phyloP scores from a whole-genome alignment of 1,140 invertebrate genomes.

The Drosophila erecta region DNA sequence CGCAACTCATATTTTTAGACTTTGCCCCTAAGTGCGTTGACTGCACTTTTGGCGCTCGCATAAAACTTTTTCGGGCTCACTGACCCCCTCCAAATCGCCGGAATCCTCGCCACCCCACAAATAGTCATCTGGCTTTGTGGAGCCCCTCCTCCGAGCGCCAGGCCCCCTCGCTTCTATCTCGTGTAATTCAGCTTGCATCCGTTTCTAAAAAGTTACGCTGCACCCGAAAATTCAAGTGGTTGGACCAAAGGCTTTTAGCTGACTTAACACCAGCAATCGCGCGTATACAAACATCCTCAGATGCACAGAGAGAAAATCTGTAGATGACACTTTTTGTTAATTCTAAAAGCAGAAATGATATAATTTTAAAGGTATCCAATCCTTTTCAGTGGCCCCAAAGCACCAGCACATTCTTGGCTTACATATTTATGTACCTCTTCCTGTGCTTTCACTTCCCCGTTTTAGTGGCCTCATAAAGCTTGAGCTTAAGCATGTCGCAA shows the following conservation, averaged over 20 bases:
- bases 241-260: slow-evolving; percentile 75
- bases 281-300: slow-evolving; percentile 24
- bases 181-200: slow-evolving; percentile 74
- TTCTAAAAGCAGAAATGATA: too few relatives aligned
- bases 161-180: slow-evolving; percentile 28
- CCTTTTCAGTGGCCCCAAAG: neutral
- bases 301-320: slow-evolving; percentile 10
- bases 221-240: slow-evolving; percentile 73
- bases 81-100: slow-evolving; percentile 10
- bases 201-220: slow-evolving; percentile 75
- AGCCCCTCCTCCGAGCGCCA: slow-evolving; percentile 9
- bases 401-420: slow-evolving; percentile 46
- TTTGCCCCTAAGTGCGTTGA: slow-evolving; percentile 70
- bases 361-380: neutral
- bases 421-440: slow-evolving; percentile 59
- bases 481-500: slow-evolving; percentile 75
- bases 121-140: slow-evolving; percentile 64
- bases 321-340: too few relatives aligned
- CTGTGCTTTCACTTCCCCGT: slow-evolving; percentile 29
- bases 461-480: slow-evolving; percentile 78
- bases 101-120: slow-evolving; percentile 22
- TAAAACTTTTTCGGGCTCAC: slow-evolving; percentile 65
- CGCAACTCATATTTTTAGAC: slow-evolving; percentile 76
- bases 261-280: slow-evolving; percentile 71
- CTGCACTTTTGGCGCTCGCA: slow-evolving; percentile 72